phyloP scores from a whole-genome alignment of 2,888 invertebrate species.

The Congeria kusceri region DNA sequence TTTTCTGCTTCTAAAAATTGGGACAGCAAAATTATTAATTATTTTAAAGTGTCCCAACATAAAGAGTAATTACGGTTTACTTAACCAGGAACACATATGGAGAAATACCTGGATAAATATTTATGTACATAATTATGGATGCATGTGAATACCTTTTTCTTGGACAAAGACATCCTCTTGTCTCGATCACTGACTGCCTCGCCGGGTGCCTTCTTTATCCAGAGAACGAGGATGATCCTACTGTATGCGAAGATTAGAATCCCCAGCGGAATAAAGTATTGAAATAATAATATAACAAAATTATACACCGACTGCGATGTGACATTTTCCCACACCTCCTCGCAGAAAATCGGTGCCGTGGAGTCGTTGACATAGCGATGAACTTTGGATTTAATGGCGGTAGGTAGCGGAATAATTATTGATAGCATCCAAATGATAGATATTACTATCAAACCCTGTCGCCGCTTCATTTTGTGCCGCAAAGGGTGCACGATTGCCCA shows the following conservation, averaged over 20 bases:
- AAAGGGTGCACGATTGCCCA: conserved; percentile 96
- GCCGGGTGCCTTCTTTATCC: conserved; percentile 94
- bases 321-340: conserved; percentile 72
- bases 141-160: conserved; percentile 90
- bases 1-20: too few species aligned
- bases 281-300: conserved; percentile 91
- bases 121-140: too few species aligned
- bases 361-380: conserved; percentile 71
- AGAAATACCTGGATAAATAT: too few species aligned
- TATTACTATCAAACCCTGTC: conserved; percentile 90
- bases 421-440: conserved; percentile 91
- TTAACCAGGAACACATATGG: too few species aligned
- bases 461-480: conserved; percentile 92
- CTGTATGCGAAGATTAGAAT: conserved; percentile 95
- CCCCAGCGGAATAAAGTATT: conserved; percentile 93
- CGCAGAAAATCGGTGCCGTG: conserved; percentile 69
- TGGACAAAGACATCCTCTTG: conserved; percentile 93
- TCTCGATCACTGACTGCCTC: conserved; percentile 94
- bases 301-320: conserved; percentile 88
- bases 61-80: too few species aligned
- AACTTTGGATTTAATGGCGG: conserved; percentile 90
- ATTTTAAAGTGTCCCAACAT: too few species aligned
- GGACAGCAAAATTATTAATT: too few species aligned
- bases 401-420: conserved; percentile 92
- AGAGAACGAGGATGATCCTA: conserved; percentile 94